A percentile compares a stretch with the other conserved stretches of the same genome.
phyloP scores from a whole-genome alignment of 2,797 vertebrate species.

The Gallinago solitaria region DNA sequence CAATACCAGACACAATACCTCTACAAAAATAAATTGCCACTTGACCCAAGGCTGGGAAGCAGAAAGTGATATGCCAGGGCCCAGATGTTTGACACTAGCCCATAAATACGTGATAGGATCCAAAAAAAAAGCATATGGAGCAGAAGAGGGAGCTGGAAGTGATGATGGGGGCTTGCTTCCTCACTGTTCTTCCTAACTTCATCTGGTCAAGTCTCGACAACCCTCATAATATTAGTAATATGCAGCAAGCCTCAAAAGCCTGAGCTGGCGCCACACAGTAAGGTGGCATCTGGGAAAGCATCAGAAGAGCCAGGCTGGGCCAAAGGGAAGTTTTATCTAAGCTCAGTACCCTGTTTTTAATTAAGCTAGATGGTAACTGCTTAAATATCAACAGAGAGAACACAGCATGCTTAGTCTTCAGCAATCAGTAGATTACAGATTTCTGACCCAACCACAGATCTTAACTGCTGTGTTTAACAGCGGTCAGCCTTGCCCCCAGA shows the following conservation, averaged over 20 bases:
- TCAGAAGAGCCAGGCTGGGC: not conserved
- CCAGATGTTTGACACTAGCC: not conserved
- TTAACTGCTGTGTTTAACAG: not conserved
- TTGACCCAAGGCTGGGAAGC: constrained; percentile 5
- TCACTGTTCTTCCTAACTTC: not conserved
- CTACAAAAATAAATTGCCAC: constrained; percentile 22
- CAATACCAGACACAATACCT: not conserved
- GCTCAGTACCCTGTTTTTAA: not conserved
- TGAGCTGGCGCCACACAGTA: not conserved
- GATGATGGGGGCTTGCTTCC: not conserved
- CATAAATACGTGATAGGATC: not conserved
- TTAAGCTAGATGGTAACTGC: not conserved
- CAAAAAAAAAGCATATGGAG: not conserved
- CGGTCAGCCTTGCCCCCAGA: not conserved
- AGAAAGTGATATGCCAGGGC: not conserved
- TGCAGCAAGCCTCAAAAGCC: not conserved
- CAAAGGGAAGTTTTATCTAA: not conserved
- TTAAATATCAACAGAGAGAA: not conserved
- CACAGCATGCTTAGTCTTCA: not conserved
- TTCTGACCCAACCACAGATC: not conserved
- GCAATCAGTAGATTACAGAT: not conserved
- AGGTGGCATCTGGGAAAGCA: not conserved
- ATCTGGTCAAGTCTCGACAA: not conserved
- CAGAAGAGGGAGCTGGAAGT: not conserved
- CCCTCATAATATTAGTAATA: not conserved